Evolutionary conservation across 2,113 vertebrate genomes (phyloP).

Genomic region (Mastomys coucha): DNA sequence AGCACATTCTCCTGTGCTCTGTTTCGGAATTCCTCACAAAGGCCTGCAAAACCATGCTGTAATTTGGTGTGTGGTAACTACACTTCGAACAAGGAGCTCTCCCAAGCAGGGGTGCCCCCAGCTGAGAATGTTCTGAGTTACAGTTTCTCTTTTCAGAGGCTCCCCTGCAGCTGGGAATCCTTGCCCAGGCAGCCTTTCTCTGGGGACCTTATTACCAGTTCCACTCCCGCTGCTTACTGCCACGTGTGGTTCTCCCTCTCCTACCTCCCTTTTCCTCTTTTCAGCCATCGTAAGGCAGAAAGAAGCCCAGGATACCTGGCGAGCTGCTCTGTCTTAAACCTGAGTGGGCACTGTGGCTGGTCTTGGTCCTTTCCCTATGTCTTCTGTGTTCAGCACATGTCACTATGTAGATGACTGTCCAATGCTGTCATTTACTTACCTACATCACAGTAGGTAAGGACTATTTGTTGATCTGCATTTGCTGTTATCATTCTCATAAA

Average conservation of each 20-base stretch:
- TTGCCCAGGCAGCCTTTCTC: not conserved
- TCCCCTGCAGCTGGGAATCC: not conserved
- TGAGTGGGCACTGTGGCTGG: not conserved
- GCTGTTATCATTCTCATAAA: not conserved
- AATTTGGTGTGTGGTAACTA: not conserved
- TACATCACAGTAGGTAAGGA: not conserved
- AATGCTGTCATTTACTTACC: not conserved
- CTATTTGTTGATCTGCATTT: not conserved
- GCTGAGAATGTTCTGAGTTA: not conserved
- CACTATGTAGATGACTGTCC: not conserved
- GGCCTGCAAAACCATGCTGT: not conserved
- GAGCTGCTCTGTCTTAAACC: not conserved
- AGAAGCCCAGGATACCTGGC: not conserved
- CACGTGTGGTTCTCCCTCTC: fast-evolving
- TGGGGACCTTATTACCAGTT: not conserved
- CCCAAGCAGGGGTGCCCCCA: not conserved
- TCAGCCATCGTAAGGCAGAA: not conserved
- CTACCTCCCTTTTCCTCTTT: fast-evolving
- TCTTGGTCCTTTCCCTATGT: not conserved
- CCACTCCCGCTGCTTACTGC: not conserved
- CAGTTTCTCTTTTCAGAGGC: not conserved
- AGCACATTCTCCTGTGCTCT: conserved; percentile 22
- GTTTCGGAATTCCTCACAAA: conserved; percentile 1
- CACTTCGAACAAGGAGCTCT: not conserved
- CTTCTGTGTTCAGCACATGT: not conserved